These are phyloP conservation scores for Sitobion miscanthi DNA, from an alignment of 1,140 invertebrate species.

Conservation along the genomic window DNA sequence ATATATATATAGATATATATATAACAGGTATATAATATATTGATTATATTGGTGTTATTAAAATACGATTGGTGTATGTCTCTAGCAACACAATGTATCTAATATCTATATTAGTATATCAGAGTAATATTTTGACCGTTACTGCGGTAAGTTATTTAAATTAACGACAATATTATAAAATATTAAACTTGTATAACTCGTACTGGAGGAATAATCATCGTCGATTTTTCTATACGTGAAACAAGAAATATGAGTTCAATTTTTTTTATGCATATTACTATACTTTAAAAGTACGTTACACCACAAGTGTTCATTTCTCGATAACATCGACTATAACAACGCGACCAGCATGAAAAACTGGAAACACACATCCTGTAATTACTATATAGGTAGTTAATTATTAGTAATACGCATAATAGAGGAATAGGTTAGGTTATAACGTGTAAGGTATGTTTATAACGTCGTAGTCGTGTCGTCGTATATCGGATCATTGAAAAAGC, in stretches of 20 bases:
- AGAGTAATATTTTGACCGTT: background rate
- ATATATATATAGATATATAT: background rate
- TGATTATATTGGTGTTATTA: background rate
- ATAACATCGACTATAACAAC: background rate
- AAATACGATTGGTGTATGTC: background rate
- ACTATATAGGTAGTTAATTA: background rate
- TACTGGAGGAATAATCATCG: background rate
- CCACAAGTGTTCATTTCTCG: too few relatives aligned
- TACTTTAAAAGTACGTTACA: too few relatives aligned
- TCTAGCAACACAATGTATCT: background rate
- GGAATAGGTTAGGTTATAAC: background rate
- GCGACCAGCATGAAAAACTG: background rate
- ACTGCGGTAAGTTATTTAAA: background rate
- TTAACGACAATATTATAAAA: background rate
- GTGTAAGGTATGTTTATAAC: background rate
- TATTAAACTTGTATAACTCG: background rate
- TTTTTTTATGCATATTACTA: background rate
- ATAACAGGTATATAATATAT: background rate
- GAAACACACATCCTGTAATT: background rate
- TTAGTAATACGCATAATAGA: background rate
- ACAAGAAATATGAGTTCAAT: background rate
- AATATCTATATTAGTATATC: background rate
- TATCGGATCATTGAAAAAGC: background rate
- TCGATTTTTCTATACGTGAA: background rate
- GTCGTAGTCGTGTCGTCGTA: too few relatives aligned